phyloP scores from a whole-genome alignment of 1,140 invertebrate genomes.

The Himalopsyche phryganea region DNA sequence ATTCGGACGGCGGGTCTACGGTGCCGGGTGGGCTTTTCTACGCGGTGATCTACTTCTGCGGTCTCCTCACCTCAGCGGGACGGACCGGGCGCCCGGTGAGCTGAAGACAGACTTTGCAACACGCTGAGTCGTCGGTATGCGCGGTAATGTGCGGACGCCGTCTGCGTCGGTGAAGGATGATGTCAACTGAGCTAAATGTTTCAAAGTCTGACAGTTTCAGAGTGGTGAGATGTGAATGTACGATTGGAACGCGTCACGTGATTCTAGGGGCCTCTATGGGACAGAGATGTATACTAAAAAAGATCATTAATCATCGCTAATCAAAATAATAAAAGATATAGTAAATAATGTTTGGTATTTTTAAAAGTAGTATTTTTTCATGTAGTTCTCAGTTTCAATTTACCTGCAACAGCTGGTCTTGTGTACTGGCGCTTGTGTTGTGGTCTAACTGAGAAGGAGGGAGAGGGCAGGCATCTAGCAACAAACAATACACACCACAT shows the following conservation, averaged over 20 bases:
- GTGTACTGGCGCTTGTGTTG: conserved; percentile 58
- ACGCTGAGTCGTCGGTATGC: too few relatives aligned
- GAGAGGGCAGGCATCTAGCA: conserved; percentile 65
- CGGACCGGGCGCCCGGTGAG: not conserved
- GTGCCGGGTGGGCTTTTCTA: not conserved
- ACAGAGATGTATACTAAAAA: conserved; percentile 43
- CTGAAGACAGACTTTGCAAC: too few relatives aligned
- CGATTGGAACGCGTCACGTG: not conserved
- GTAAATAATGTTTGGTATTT: conserved; percentile 20
- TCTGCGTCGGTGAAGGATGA: conserved; percentile 9
- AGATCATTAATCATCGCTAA: conserved; percentile 40
- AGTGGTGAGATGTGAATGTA: too few relatives aligned
- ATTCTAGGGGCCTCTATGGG: conserved; percentile 31
- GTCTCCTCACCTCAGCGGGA: not conserved
- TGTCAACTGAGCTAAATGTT: conserved; percentile 18
- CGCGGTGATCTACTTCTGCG: conserved; percentile 3
- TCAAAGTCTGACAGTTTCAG: conserved; percentile 22
- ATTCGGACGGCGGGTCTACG: not conserved
- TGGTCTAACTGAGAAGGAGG: conserved; percentile 65
- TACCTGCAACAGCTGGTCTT: conserved; percentile 56
- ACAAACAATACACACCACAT: conserved; percentile 59
- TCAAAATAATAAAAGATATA: conserved; percentile 14
- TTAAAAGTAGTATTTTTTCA: conserved; percentile 11
- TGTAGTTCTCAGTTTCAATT: conserved; percentile 40
- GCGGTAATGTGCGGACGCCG: not conserved